phyloP scores from a whole-genome alignment of 2,888 invertebrate species.

The Dendrolimus houi region DNA sequence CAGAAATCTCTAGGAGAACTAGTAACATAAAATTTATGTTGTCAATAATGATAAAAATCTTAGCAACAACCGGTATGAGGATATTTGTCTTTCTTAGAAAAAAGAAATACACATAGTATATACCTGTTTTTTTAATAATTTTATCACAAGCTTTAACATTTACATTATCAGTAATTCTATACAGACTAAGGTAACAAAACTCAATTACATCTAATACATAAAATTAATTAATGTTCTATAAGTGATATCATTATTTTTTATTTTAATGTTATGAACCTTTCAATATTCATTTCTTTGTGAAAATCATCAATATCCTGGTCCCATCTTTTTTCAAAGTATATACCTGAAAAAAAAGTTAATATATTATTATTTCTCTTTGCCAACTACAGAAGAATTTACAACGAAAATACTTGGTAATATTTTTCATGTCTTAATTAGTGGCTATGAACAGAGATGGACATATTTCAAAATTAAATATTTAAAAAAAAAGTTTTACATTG shows the following conservation, averaged over 20 bases:
- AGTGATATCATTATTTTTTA: too few relatives aligned
- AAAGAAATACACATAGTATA: slow-evolving; percentile 10
- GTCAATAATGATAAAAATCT: too few relatives aligned
- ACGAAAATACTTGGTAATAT: too few relatives aligned
- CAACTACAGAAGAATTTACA: not conserved
- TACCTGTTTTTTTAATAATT: slow-evolving; percentile 9
- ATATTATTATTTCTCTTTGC: slow-evolving; percentile 5
- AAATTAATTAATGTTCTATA: not conserved
- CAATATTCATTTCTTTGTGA: slow-evolving; percentile 87
- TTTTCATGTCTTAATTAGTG: too few relatives aligned
- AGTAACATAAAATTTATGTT: too few relatives aligned
- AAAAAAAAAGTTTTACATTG: too few relatives aligned
- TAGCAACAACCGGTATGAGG: too few relatives aligned
- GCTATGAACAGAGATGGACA: too few relatives aligned
- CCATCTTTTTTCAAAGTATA: slow-evolving; percentile 97
- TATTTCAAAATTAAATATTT: too few relatives aligned
- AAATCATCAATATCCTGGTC: slow-evolving; percentile 89
- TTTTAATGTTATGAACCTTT: slow-evolving; percentile 47
- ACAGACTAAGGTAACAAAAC: not conserved
- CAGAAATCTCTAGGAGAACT: too few relatives aligned
- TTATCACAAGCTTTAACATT: slow-evolving; percentile 8
- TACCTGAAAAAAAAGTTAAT: slow-evolving; percentile 36
- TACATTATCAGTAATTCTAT: not conserved
- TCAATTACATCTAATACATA: not conserved
- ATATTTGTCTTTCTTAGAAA: not conserved